Percentiles rank a stretch among this genome's conserved stretches.
These are phyloP conservation scores for Saxicola maurus DNA, from an alignment of 2,797 vertebrate genomes.

Conservation along the genomic window DNA sequence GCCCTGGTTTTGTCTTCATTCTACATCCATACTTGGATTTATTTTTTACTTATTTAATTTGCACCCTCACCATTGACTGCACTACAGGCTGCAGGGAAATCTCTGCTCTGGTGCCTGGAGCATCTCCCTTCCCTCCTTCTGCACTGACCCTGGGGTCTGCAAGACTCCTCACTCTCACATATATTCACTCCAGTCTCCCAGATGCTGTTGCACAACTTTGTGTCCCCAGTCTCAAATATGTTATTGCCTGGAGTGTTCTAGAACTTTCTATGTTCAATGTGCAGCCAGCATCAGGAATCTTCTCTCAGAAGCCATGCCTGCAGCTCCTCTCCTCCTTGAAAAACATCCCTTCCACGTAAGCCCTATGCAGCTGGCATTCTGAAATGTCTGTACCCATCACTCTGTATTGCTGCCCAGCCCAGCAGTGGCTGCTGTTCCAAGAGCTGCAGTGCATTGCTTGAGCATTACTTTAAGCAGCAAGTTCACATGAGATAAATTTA, in stretches of 20 bases:
- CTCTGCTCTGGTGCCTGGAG: accelerated
- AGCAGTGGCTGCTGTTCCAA: not conserved
- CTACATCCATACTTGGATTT: not conserved
- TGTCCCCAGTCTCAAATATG: not conserved
- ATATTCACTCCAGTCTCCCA: not conserved
- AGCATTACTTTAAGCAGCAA: not conserved
- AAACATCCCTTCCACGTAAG: accelerated
- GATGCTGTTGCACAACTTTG: not conserved
- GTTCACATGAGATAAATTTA: not conserved
- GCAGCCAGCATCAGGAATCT: not conserved
- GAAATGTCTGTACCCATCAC: not conserved
- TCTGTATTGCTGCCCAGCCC: not conserved
- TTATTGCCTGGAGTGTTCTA: not conserved
- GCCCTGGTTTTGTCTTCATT: not conserved
- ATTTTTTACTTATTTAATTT: not conserved
- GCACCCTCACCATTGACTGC: not conserved
- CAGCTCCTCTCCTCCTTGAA: accelerated
- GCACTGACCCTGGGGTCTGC: not conserved
- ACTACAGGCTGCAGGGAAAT: accelerated
- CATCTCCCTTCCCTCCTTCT: not conserved
- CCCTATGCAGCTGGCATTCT: accelerated
- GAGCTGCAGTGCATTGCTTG: not conserved
- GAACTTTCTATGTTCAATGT: not conserved
- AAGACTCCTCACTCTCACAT: accelerated
- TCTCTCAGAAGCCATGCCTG: not conserved